Evolutionary conservation across 2,113 vertebrate species (phyloP).

Genomic region (Gadus macrocephalus): DNA sequence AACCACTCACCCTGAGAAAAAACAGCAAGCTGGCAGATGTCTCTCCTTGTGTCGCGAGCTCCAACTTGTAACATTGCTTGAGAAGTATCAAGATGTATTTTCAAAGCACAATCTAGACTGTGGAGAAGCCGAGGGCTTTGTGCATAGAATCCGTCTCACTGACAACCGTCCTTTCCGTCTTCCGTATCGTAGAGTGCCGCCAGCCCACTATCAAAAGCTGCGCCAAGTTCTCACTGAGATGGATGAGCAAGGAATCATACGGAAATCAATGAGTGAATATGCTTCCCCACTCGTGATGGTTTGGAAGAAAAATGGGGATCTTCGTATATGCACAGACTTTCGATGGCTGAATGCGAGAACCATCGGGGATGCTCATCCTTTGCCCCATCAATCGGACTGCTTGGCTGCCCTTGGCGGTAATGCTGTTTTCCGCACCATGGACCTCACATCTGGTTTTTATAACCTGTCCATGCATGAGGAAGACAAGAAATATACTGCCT

Average conservation of each 20-base stretch:
- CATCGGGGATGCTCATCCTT: background rate
- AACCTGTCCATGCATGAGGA: too few relatives aligned
- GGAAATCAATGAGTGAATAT: background rate
- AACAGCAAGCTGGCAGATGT: conserved; percentile 22
- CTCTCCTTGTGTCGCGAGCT: conserved; percentile 12
- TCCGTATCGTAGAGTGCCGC: too few relatives aligned
- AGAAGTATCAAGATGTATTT: conserved; percentile 13
- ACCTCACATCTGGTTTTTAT: too few relatives aligned
- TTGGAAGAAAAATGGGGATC: background rate
- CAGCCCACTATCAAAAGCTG: background rate
- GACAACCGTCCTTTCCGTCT: too few relatives aligned
- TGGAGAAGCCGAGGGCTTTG: conserved; percentile 10
- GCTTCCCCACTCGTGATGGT: background rate
- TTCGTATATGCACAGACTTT: conserved; percentile 19
- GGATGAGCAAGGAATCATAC: background rate
- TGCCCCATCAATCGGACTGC: too few relatives aligned
- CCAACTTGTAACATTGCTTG: conserved; percentile 1
- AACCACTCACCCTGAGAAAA: conserved; percentile 16
- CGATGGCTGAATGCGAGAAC: too few relatives aligned
- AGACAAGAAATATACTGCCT: conserved; percentile 18
- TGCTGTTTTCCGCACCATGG: too few relatives aligned
- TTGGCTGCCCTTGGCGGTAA: too few relatives aligned
- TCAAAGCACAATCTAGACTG: conserved; percentile 26
- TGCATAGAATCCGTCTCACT: too few relatives aligned
- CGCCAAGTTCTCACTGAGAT: background rate